Evolutionary conservation across 2,113 vertebrate genomes (phyloP), one percentile per base, ranked within the genome.

Genomic region (Sebastes schlegelii): DNA sequence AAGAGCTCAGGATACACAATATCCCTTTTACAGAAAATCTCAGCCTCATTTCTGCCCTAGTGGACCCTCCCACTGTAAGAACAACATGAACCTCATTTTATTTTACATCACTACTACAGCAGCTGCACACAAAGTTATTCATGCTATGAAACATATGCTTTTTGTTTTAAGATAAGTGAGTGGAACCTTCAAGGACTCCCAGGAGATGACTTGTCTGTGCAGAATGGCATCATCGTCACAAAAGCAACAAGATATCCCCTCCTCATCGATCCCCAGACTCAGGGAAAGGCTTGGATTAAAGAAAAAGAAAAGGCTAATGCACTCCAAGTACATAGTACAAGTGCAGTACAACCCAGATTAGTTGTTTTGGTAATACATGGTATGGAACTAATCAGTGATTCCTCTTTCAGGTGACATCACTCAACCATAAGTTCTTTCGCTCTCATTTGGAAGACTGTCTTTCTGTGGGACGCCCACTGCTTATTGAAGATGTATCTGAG

Each of bases 241-340:
- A 98, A 97, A 90, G 97, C 96, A 64, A 93, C 97, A 72, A 95
- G 97, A 63, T 98, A 95, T 84, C 97, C 97, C 55, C 94, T 98
- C 69, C 89, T 98, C 75, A 96, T 98, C 0, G 97, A 98, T 84
- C 97, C 97, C 9, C 97, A 98, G 89, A 96, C 94, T 77, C 97
- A 98, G 91, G 97, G 97, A 80, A 97, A 98, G 91, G 94, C 92
- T 4, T 98, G 97, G 97, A 97, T 98, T 92, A 97, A 96, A 91
- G 96, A 96, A 74, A 97, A 97, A 86, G 97, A 97, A 94, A 88
- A 86, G 60, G 92, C 62, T 77, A 97, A 96, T 92, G 90, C 96
- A 73, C 94, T 98, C 21, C 97, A 98, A 96, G 97, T 97, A 75
- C 8, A 69, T 4, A 45, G 6, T 45, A 19, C 6, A 43, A 63